Evolutionary conservation across 2,797 vertebrate genomes (phyloP), one percentile per base, ranked within the genome.

Genomic region (Triplophysa yarkandensis): DNA sequence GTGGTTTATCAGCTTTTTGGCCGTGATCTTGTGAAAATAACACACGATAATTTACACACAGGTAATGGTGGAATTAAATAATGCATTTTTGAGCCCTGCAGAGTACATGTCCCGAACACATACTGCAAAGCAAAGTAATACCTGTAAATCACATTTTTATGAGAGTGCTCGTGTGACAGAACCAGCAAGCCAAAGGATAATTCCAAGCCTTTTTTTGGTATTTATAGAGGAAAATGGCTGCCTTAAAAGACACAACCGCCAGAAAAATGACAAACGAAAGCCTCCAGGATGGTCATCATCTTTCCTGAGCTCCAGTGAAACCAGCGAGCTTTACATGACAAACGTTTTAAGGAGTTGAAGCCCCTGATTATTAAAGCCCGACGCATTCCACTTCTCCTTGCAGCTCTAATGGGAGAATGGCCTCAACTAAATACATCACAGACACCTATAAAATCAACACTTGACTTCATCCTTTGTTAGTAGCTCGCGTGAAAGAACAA

Each of bases 141-240:
- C 25, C 62, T 48, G 58, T 82, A 86, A 88, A 88, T 88, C 73
- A 83, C 81, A 86, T 83, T 78, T 81, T 71, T 84, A 86, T 68
- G 74, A 80, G 71, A 83, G 52, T 52, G 76, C 80, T 73, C 76
- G 73, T 85, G 84, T 82, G 87, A 88, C 83, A 64, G 79, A 78
- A 58, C 25, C 28, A 57, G 66, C 76, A 82, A 85, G 88, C 86
- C 87, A 89, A 84, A 84, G 74, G 83, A 85, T 30, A 63, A 76
- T 80, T 80, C 84, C 46, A 57, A 73, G 80, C 68, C 58, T 77
- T 55, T 79, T 68, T 62, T 32, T 52, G 13, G 84, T 86, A 85
- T 89, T 88, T 86, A 88, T 89, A 55, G 80, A 67, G 82, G 77
- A 87, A 90, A 90, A 88, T 86, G 77, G 88, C 83, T 79, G 71